A percentile compares a stretch with the other conserved stretches of the same genome.
These are phyloP conservation scores for Oncorhynchus mykiss DNA, from an alignment of 2,113 vertebrate genomes.

Conservation along the genomic window DNA sequence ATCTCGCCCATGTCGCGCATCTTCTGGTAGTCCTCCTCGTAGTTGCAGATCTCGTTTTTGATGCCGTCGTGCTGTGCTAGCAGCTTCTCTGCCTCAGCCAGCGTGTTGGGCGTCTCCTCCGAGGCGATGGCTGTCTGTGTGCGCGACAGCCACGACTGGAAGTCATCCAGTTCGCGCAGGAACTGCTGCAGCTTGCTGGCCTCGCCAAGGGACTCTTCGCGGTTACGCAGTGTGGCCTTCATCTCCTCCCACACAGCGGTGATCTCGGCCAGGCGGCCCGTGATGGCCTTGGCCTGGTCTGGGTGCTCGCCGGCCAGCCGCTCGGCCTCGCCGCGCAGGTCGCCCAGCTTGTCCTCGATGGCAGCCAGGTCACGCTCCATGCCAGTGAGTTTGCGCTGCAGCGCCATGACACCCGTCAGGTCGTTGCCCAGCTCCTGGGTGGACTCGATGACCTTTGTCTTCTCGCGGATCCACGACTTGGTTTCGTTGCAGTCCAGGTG, in stretches of 20 bases:
- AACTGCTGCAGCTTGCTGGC: constrained; percentile 91
- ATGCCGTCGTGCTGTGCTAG: constrained; percentile 88
- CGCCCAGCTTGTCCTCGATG: constrained; percentile 85
- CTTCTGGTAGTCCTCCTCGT: constrained; percentile 89
- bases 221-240: constrained; percentile 84
- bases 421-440: constrained; percentile 89
- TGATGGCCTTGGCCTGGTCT: constrained; percentile 86
- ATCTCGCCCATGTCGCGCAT: constrained; percentile 92
- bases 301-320: constrained; percentile 85
- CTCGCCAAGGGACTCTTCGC: constrained; percentile 87
- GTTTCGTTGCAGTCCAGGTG: constrained; percentile 92
- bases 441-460: constrained; percentile 92
- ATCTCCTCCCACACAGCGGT: constrained; percentile 87
- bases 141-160: constrained; percentile 89
- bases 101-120: constrained; percentile 87
- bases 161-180: constrained; percentile 86
- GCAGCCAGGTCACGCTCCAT: constrained; percentile 89
- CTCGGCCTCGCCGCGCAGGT: constrained; percentile 84
- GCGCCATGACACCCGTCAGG: constrained; percentile 86
- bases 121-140: constrained; percentile 89
- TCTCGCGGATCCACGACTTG: constrained; percentile 91
- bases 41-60: constrained; percentile 88
- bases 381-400: constrained; percentile 87
- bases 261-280: constrained; percentile 84
- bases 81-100: constrained; percentile 86